Evolutionary conservation across 1,140 invertebrate species (phyloP).

Genomic region (Lamellibrachia luymesi): DNA sequence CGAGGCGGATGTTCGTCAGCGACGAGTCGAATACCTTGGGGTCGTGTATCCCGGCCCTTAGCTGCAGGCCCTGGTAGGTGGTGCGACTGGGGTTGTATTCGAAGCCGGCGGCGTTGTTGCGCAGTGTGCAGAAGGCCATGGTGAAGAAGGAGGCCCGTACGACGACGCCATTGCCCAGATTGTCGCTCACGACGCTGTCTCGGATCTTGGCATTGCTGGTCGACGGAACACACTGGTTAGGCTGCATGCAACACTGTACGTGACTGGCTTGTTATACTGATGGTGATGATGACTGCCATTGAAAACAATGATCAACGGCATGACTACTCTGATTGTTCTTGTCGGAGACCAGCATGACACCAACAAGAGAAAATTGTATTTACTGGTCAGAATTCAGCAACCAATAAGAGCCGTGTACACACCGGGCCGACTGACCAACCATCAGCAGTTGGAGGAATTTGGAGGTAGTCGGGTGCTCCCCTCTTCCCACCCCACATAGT

Average conservation of each 20-base stretch:
- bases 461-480: too few species aligned
- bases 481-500: too few species aligned
- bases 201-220: constrained; percentile 3
- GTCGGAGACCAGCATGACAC: neutral
- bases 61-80: constrained; percentile 56
- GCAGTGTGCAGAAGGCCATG: constrained; percentile 40
- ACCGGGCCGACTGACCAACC: neutral
- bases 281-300: neutral
- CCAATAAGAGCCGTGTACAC: too few species aligned
- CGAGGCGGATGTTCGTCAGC: neutral
- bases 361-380: neutral
- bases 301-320: neutral
- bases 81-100: constrained; percentile 87
- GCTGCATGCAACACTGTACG: too few species aligned
- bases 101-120: constrained; percentile 82
- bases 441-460: too few species aligned
- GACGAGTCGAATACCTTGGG: constrained; percentile 2
- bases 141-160: constrained; percentile 41
- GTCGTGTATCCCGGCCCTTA: constrained; percentile 25
- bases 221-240: neutral
- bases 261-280: too few species aligned
- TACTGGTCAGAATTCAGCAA: too few species aligned
- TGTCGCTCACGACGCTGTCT: constrained; percentile 33
- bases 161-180: constrained; percentile 48
- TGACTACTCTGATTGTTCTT: neutral